Evolutionary conservation across 1,140 invertebrate species (phyloP).

Genomic region (Odontomachus brunneus): DNA sequence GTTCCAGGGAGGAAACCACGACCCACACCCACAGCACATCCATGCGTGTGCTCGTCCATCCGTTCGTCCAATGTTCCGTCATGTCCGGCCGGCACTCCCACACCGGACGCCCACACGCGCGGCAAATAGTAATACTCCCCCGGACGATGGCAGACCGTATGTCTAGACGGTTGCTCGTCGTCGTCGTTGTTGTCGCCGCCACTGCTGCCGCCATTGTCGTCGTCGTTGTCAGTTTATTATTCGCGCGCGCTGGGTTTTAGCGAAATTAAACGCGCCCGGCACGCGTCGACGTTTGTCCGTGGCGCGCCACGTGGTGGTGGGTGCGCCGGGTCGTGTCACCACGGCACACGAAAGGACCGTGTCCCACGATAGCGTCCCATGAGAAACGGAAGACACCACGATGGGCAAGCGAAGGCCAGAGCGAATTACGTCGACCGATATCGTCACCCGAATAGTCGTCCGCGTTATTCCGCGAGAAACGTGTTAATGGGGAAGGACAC

Average conservation of each 20-base stretch:
- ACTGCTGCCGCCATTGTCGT: background rate
- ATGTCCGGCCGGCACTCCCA: conserved; percentile 75
- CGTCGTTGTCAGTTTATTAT: conserved; percentile 68
- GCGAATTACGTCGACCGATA: background rate
- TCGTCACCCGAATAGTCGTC: too few relatives aligned
- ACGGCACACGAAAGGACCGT: conserved; percentile 7
- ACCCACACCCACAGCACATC: conserved; percentile 48
- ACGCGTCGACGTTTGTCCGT: conserved; percentile 16
- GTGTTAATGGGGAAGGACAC: background rate
- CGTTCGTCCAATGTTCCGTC: conserved; percentile 59
- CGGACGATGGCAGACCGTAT: conserved; percentile 51
- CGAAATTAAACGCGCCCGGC: conserved; percentile 69
- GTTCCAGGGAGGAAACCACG: conserved; percentile 64
- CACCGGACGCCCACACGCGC: conserved; percentile 68
- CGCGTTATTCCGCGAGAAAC: too few relatives aligned
- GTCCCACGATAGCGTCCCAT: conserved; percentile 10
- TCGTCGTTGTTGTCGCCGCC: too few relatives aligned
- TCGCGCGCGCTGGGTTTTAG: conserved; percentile 69
- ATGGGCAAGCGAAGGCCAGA: background rate
- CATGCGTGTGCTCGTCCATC: conserved; percentile 59
- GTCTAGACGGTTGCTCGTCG: conserved; percentile 71
- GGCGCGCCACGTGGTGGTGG: conserved; percentile 39
- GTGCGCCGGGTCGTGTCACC: conserved; percentile 52
- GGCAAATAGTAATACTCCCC: conserved; percentile 69
- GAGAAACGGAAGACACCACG: background rate